Evolutionary conservation across 2,113 vertebrate genomes (phyloP), one percentile per base, ranked within the genome.

Genomic region (Peromyscus maniculatus): DNA sequence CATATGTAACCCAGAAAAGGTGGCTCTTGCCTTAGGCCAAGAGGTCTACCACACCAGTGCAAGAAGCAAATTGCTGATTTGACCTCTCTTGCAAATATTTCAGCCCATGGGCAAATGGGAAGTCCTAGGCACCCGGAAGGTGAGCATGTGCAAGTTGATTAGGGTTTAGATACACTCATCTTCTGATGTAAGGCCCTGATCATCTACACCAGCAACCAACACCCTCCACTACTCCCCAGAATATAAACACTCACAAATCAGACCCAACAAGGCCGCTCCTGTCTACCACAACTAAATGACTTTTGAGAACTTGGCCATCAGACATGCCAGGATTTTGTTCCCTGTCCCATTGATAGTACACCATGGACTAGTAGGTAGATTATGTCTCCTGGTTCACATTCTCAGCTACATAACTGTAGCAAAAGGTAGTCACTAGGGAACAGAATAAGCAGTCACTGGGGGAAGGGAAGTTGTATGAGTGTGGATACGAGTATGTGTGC

Each of bases 111-210:
- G 22, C 26, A 16, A 84, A 5, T 3, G 5, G 64, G 19, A 22
- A 21, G 24, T 83, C 88, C 39, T 66, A 36, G 4, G 9, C 16
- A 36, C 3, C 26, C 13, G 36, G 17, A 67, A 33, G 36, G 16
- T 16, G 3, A 62, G 26, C 26, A 0, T 1, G 16, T 1, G 33
- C 15, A 2, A 19, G 7, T 3, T 24, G 10, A 31, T 36, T 15
- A 15, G 21, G 59, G 2, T 1, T 31, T 55, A 7, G 33, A 36
- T 3, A 43, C 0, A n/a, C 9, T 21, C 36, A 3, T 19, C 62
- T 36, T 79, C 24, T n/a, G 12, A 67, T 8, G 12, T 5, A 33
- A 8, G 33, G 21, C 33, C 46, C 19, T 33, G 83, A 19, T 49
- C 12, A 33, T 36, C 9, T 5, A 52, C 9, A 87, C 62, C 6